These are phyloP conservation scores for Triops longicaudatus DNA, from an alignment of 1,140 invertebrate genomes.

Conservation along the genomic window DNA sequence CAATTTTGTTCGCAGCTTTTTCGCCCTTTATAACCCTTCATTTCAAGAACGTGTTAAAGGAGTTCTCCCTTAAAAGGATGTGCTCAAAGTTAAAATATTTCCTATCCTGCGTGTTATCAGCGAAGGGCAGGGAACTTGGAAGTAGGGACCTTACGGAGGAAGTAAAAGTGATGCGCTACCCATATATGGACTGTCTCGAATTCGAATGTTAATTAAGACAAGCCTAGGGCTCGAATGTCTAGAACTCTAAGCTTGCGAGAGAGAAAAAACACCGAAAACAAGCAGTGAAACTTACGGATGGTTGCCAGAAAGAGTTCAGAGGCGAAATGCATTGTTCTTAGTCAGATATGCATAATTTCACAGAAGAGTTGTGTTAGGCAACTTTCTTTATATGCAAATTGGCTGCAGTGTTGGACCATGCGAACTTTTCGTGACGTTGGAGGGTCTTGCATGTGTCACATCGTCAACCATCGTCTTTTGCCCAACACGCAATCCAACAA, in stretches of 20 bases:
- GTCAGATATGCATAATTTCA: not conserved
- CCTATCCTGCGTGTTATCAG: not conserved
- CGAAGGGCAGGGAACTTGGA: not conserved
- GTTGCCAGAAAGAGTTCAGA: no score
- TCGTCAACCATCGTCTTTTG: not conserved
- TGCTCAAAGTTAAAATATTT: not conserved
- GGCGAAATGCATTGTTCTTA: no score
- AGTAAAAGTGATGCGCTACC: not conserved
- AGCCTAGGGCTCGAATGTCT: not conserved
- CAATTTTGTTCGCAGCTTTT: not conserved
- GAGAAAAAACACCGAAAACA: not conserved
- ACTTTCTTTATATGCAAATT: slow-evolving; percentile 9
- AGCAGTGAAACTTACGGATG: not conserved
- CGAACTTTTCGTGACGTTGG: not conserved
- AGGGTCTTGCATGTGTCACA: slow-evolving; percentile 10
- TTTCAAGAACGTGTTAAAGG: not conserved
- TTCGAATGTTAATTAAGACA: not conserved
- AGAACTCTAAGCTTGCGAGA: not conserved
- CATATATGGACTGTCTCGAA: slow-evolving; percentile 1
- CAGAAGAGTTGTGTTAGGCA: not conserved
- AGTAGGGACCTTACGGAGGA: not conserved
- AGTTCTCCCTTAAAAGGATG: not conserved
- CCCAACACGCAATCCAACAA: not conserved
- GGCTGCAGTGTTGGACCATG: not conserved
- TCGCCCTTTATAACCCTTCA: not conserved